Conservation (phyloP, 2,888 invertebrate genomes). For the Diachrysia chrysitis region DNA sequence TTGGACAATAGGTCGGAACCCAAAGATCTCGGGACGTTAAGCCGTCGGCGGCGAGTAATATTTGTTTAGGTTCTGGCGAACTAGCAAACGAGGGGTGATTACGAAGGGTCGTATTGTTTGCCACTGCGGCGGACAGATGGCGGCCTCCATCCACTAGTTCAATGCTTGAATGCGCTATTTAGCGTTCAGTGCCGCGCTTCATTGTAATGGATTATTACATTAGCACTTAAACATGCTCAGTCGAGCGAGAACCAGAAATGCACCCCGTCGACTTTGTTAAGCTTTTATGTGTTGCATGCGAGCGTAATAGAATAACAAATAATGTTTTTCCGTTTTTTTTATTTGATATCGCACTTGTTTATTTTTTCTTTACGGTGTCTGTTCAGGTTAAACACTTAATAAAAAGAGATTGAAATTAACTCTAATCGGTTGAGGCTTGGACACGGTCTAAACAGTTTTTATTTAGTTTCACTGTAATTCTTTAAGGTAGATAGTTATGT, state of each 20-base stretch:
- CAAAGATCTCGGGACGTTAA: constrained; percentile 67
- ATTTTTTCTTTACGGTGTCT: constrained; percentile 63
- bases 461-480: constrained; percentile 46
- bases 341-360: constrained; percentile 68
- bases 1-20: constrained; percentile 64
- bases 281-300: constrained; percentile 73
- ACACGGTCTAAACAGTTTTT: constrained; percentile 51
- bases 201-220: constrained; percentile 89
- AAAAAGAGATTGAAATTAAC: constrained; percentile 67
- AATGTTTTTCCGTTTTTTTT: constrained; percentile 73
- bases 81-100: constrained; percentile 82
- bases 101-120: constrained; percentile 85
- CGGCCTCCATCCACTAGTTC: constrained; percentile 73
- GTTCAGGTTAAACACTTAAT: constrained; percentile 70
- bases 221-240: constrained; percentile 88
- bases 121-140: constrained; percentile 85
- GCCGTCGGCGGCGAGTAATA: constrained; percentile 74
- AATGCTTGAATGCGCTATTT: constrained; percentile 88
- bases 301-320: constrained; percentile 79
- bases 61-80: constrained; percentile 85
- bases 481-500: constrained; percentile 9
- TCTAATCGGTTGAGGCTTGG: constrained; percentile 54
- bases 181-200: constrained; percentile 86
- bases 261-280: constrained; percentile 79
- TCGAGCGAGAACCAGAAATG: constrained; percentile 82